These are phyloP conservation scores for Tetrapedia diversipes DNA, from an alignment of 2,888 invertebrate genomes.

Conservation along the genomic window DNA sequence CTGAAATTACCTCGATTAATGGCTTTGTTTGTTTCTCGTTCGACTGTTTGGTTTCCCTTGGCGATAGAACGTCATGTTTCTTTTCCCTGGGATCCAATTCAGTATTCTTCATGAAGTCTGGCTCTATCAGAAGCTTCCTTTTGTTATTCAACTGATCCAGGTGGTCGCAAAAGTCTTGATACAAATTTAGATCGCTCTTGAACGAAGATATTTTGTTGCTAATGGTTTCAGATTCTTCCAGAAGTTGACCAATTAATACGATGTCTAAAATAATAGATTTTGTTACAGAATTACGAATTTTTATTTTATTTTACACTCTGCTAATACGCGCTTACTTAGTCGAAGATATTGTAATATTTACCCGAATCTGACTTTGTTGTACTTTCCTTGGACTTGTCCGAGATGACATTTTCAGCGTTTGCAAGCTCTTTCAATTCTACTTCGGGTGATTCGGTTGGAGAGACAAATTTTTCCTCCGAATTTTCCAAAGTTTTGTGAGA, in stretches of 20 bases:
- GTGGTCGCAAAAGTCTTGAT: slow-evolving; percentile 56
- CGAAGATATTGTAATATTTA: not conserved
- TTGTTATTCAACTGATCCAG: slow-evolving; percentile 33
- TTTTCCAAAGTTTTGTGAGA: not conserved
- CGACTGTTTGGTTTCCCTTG: slow-evolving; percentile 38
- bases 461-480: not conserved
- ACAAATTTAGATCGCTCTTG: slow-evolving; percentile 6
- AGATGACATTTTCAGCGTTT: not conserved
- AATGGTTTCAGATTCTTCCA: slow-evolving; percentile 16
- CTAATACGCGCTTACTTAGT: not conserved
- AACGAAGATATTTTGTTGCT: not conserved
- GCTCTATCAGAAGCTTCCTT: slow-evolving; percentile 54
- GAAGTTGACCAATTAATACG: slow-evolving; percentile 31
- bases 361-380: not conserved
- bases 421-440: too few species aligned
- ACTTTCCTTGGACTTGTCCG: too few species aligned
- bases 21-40: slow-evolving; percentile 33
- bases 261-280: slow-evolving; percentile 32
- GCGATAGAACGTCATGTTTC: slow-evolving; percentile 29
- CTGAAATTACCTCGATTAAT: slow-evolving; percentile 52
- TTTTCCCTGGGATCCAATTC: slow-evolving; percentile 15
- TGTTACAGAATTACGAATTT: not conserved
- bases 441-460: not conserved
- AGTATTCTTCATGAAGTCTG: slow-evolving; percentile 42
- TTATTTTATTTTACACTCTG: not conserved